Conservation (phyloP, 2,797 vertebrate species). For the Potorous gilbertii region DNA sequence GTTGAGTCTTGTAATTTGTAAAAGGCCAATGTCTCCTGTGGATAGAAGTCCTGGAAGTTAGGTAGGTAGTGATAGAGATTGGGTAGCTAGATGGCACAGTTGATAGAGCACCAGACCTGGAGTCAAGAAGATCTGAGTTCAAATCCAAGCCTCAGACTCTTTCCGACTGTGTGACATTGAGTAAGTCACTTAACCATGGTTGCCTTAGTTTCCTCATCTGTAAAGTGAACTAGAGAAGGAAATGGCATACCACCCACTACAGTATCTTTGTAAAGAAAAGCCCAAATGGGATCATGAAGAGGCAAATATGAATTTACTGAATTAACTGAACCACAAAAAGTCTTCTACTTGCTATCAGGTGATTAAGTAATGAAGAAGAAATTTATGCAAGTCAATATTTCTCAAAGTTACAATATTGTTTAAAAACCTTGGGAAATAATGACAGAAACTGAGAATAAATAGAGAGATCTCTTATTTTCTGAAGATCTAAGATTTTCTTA, state of each 20-base stretch:
- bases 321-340: neutral
- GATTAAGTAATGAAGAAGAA: neutral
- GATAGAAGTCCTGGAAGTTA: neutral
- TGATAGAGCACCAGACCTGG: neutral
- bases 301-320: neutral
- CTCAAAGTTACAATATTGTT: conserved; percentile 6
- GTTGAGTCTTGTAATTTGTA: neutral
- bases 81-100: neutral
- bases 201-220: neutral
- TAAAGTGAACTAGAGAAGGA: neutral
- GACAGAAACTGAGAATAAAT: neutral
- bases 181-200: neutral
- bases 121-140: neutral
- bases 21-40: neutral
- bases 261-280: neutral
- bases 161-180: neutral
- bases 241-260: neutral
- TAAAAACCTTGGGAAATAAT: conserved; percentile 37
- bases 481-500: neutral
- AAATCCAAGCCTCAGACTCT: neutral
- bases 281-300: neutral
- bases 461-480: conserved; percentile 15
- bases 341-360: neutral
- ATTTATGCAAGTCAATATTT: neutral
- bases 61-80: neutral